Conservation (phyloP, 1,140 invertebrate species). For the Philaenus spumarius region DNA sequence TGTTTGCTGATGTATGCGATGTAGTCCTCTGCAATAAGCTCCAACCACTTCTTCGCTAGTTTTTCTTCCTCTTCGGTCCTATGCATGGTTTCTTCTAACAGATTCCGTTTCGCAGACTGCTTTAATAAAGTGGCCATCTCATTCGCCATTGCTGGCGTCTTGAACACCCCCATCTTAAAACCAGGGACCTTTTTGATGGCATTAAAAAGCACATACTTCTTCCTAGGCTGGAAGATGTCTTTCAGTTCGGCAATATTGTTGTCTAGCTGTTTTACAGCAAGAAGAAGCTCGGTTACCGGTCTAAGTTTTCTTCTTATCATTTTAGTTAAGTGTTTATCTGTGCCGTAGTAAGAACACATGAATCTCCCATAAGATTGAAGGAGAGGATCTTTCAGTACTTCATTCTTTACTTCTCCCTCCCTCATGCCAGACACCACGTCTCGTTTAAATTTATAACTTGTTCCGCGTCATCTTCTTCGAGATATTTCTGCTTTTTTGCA, state of each 20-base stretch:
- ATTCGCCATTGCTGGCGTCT: constrained; percentile 1
- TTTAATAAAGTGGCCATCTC: constrained; percentile 1
- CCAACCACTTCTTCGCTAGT: neutral
- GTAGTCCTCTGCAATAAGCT: neutral
- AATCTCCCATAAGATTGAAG: neutral
- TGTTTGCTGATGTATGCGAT: neutral
- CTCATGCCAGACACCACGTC: neutral
- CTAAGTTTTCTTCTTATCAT: neutral
- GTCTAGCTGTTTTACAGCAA: neutral
- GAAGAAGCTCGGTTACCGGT: neutral
- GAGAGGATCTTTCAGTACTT: neutral
- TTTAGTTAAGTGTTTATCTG: neutral
- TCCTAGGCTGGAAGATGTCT: neutral
- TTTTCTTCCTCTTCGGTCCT: neutral
- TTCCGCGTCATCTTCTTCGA: neutral
- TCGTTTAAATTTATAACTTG: neutral
- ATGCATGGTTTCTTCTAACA: neutral
- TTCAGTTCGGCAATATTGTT: neutral
- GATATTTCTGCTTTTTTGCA: neutral
- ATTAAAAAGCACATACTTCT: neutral
- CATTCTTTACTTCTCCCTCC: neutral
- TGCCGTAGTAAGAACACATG: neutral
- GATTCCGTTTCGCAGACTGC: neutral
- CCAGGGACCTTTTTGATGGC: neutral
- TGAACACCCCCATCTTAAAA: neutral